phyloP scores from a whole-genome alignment of 2,113 vertebrate species.

The Cariama cristata region DNA sequence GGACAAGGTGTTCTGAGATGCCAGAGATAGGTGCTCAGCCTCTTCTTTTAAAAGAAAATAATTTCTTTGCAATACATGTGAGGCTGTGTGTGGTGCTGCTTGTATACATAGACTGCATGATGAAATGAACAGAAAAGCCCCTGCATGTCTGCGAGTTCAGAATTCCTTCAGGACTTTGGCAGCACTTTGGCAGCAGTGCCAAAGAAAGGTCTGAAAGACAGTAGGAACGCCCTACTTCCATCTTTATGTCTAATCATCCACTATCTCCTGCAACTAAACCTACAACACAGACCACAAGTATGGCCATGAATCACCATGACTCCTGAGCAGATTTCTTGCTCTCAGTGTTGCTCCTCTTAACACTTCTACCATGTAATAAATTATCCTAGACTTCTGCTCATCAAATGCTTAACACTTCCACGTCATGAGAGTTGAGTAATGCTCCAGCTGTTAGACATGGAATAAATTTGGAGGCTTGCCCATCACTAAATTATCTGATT shows the following conservation, averaged over 20 bases:
- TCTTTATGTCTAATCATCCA: neutral
- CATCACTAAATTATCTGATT: neutral
- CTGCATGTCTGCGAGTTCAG: neutral
- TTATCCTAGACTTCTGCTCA: neutral
- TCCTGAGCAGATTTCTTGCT: neutral
- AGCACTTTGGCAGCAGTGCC: neutral
- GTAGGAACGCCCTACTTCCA: neutral
- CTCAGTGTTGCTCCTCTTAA: neutral
- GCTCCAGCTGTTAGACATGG: neutral
- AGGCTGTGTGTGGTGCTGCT: neutral
- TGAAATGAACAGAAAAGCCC: neutral
- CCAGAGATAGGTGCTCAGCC: neutral
- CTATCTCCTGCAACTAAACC: neutral
- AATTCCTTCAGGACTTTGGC: neutral
- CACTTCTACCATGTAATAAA: neutral
- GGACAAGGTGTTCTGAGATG: neutral
- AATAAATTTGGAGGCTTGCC: neutral
- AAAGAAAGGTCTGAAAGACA: neutral
- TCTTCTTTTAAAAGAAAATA: neutral
- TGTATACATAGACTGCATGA: neutral
- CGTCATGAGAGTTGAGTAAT: neutral
- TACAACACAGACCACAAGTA: neutral
- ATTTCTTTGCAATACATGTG: accelerated
- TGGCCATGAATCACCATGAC: neutral
- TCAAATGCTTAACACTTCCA: neutral